Base-by-base conservation (phyloP, 2,113 vertebrate species). In the Tragelaphus scriptus region DNA sequence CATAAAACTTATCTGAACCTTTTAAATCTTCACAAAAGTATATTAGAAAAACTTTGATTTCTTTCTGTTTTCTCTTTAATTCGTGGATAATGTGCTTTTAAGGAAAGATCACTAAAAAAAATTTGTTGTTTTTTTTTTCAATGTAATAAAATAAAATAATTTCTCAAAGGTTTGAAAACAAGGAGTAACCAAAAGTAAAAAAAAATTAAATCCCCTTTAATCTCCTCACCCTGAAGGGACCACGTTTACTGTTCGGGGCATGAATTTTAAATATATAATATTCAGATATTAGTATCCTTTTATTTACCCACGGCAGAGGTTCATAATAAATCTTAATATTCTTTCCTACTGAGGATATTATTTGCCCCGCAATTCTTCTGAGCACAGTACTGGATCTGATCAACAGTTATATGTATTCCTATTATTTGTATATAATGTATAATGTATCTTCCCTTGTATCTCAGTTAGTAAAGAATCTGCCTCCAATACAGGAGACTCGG, bases 1-100 rank as follows among this genome's bases (percentile, higher is more conserved):
- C 59, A 93, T 40, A 51, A 81, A 94, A 47, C 5, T 89, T 81
- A 71, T 28, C 23, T 68, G 8, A 89, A 96, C 40, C 88, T 91
- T 86, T 47, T 63, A 89, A 90, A 82, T 6, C 36, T 88, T 88
- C 85, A 82, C 12, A 56, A 90, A 96, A 91, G 4, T 88, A 55
- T 53, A 80, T 59, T 32, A 55, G 28, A 19, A 75, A 82, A 28
- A 93, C 8, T 32, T 80, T 89, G 5, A 53, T 30, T 44, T 47
- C 28, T 91, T 93, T 71, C 44, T 84, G 14, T 32, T 93, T 63
- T 68, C 17, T 92, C 6, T 80, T 68, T 79, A 84, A 91, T 63
- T 56, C 93, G 13, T 81, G 7, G 7, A 87, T 93, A 85, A 71
- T 55, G 49, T 30, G 17, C 12, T 58, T 87, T 96, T 85, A 88